phyloP scores from a whole-genome alignment of 2,888 invertebrate species.

The Agelastica alni region DNA sequence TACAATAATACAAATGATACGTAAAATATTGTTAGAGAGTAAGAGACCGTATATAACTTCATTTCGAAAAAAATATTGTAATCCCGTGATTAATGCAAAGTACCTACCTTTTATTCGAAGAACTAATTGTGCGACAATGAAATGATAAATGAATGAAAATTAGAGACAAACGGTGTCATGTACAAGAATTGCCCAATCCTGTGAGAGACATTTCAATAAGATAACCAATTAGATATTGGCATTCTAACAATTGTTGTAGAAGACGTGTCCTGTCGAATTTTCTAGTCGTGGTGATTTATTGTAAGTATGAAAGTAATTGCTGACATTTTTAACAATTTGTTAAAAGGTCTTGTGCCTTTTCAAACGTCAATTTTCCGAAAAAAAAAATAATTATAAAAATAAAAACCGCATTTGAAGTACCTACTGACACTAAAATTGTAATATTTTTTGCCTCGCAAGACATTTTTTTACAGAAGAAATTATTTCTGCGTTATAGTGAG shows the following conservation, averaged over 20 bases:
- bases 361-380: not conserved
- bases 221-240: slow-evolving; percentile 20
- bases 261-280: not conserved
- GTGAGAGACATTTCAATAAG: slow-evolving; percentile 21
- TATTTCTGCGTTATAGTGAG: too few relatives aligned
- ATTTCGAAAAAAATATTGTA: slow-evolving; percentile 27
- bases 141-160: slow-evolving; percentile 24
- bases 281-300: slow-evolving; percentile 3
- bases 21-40: slow-evolving; percentile 33
- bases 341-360: not conserved
- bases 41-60: slow-evolving; percentile 23
- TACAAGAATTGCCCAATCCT: slow-evolving; percentile 10
- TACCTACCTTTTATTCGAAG: slow-evolving; percentile 8
- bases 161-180: slow-evolving; percentile 20
- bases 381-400: not conserved
- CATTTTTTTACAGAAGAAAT: too few relatives aligned
- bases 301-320: not conserved
- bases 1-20: slow-evolving; percentile 31
- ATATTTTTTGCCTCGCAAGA: too few relatives aligned
- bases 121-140: slow-evolving; percentile 17
- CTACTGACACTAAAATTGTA: too few relatives aligned
- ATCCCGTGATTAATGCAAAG: slow-evolving; percentile 34
- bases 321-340: slow-evolving; percentile 1
- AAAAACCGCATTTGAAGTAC: too few relatives aligned
- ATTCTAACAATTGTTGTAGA: slow-evolving; percentile 11